These are phyloP conservation scores for Pocillopora damicornis DNA, from an alignment of 64 coral and sea anemone species.

Conservation along the genomic window DNA sequence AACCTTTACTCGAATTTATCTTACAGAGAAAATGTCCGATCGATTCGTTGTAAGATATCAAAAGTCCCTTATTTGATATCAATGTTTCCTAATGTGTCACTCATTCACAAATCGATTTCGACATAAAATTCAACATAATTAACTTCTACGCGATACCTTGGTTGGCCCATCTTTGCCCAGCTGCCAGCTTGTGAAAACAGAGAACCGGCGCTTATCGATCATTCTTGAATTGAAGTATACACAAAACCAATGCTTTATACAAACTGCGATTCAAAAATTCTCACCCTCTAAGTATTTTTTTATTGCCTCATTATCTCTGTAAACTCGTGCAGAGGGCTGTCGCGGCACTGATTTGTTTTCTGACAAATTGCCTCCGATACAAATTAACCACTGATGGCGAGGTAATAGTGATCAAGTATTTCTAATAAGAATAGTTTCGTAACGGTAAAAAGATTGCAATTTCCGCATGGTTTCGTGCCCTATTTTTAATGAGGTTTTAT, in stretches of 20 bases:
- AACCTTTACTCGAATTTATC: too few species aligned
- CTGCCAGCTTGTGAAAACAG: slow-evolving; percentile 40
- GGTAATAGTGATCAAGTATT: not conserved
- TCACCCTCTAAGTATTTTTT: slow-evolving; percentile 23
- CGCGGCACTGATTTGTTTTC: not conserved
- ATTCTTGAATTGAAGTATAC: slow-evolving; percentile 11
- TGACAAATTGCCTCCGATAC: not conserved
- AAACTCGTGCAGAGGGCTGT: not conserved
- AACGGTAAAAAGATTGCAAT: not conserved
- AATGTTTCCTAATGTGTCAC: slow-evolving; percentile 23
- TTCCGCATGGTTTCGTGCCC: too few species aligned
- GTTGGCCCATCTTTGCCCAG: slow-evolving; percentile 10
- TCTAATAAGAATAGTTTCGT: not conserved
- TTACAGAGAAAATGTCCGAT: not conserved
- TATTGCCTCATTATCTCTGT: slow-evolving; percentile 19
- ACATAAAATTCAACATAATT: slow-evolving; percentile 50
- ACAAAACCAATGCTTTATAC: slow-evolving; percentile 32
- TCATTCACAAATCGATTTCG: slow-evolving; percentile 30
- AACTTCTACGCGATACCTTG: slow-evolving; percentile 17
- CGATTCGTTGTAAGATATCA: not conserved
- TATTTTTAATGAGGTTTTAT: too few species aligned
- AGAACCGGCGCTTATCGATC: not conserved
- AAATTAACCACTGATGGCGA: not conserved
- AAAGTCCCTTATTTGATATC: slow-evolving; percentile 10
- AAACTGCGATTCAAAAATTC: slow-evolving; percentile 35